Evolutionary conservation across 1,140 invertebrate genomes (phyloP), one percentile per base, ranked within the genome.

Genomic region (Chlorops oryzae): DNA sequence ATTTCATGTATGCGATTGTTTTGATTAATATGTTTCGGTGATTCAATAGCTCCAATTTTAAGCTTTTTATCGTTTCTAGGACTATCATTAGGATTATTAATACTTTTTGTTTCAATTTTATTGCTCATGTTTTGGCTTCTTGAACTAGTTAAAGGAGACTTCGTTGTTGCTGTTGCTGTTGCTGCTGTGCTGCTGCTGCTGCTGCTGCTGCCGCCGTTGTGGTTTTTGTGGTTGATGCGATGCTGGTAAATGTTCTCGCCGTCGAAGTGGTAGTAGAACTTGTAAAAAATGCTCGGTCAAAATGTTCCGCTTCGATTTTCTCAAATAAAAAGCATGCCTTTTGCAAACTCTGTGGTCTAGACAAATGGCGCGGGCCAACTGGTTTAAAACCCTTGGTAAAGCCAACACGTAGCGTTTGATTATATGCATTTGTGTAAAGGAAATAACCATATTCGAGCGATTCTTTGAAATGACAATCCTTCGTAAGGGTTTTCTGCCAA

Each of bases 401-500:
- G 13, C 66, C 66, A n/a, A 70, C 57, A 10, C 56, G 57, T 38
- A 59, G 46, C 20, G 15, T 18, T 17, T 53, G 35, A 50, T 70
- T 65, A 46, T 69, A 60, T 38, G 62, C 60, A 35, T 58, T 56
- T 10, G 48, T 55, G 13, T 52, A 70, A 28, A 58, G 49, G 24
- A 53, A 56, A 49, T 66, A 56, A 9, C 66, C 66, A n/a, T 43
- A 52, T 37, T 60, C 54, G 43, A 70, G 47, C 6, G 28, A 46
- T 56, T 70, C 66, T 13, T 32, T 59, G 51, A 70, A 70, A 47
- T 70, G 66, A 37, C 66, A 70, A 28, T 66, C 63, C 32, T 61
- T 57, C 55, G 62, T 65, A 53, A 52, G 61, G 56, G 59, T 63
- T 70, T 48, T 69, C 66, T 70, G 37, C n/a, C 46, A 42, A 40